Evolutionary conservation across 2,797 vertebrate species (phyloP).

Genomic region (Choloepus didactylus): DNA sequence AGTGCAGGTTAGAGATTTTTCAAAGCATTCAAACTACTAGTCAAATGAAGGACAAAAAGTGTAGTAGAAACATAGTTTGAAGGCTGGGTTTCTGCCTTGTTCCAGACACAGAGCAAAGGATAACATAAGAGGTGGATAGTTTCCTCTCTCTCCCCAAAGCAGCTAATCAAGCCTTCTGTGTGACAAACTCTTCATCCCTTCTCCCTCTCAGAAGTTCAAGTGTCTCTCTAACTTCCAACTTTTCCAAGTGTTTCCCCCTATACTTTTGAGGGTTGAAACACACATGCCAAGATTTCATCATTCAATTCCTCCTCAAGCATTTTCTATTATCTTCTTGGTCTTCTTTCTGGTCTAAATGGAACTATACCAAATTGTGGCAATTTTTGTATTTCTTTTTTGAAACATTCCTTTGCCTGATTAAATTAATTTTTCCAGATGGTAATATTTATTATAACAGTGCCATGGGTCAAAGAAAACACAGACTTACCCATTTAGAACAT

Average conservation of each 20-base stretch:
- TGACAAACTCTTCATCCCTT: neutral
- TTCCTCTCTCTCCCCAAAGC: neutral
- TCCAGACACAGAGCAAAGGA: neutral
- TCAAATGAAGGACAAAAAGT: neutral
- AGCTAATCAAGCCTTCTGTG: neutral
- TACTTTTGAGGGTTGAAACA: neutral
- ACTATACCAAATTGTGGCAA: neutral
- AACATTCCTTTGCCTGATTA: slow-evolving; percentile 46
- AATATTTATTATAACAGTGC: slow-evolving; percentile 7
- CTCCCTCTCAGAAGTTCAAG: neutral
- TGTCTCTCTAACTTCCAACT: neutral
- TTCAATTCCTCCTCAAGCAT: neutral
- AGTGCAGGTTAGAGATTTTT: neutral
- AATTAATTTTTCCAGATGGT: slow-evolving; percentile 56
- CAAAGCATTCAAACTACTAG: slow-evolving; percentile 24
- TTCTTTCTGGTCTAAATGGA: slow-evolving; percentile 15
- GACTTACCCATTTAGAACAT: neutral
- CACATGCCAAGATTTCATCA: neutral
- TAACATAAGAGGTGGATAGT: neutral
- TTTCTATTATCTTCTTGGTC: neutral
- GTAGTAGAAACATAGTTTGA: neutral
- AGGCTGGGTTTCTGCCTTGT: neutral
- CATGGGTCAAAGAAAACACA: slow-evolving; percentile 39
- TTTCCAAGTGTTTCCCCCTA: neutral
- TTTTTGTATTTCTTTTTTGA: slow-evolving; percentile 7